Evolutionary conservation across 1,140 invertebrate genomes (phyloP).

Genomic region (Sarcophaga peregrina): DNA sequence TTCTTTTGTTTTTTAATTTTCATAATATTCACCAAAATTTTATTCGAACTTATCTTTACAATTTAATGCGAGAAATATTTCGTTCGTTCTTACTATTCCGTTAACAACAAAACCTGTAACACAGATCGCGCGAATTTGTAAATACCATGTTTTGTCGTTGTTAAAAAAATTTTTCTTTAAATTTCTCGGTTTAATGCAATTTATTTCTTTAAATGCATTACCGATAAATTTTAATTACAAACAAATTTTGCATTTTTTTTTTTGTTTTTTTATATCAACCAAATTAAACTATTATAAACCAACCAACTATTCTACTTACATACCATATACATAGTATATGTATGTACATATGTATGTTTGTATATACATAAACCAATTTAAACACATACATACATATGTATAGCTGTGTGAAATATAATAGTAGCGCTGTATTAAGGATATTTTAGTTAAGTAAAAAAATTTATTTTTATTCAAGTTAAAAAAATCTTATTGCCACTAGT

Average conservation of each 20-base stretch:
- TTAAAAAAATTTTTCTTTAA: slow-evolving; percentile 16
- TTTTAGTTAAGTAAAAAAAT: no score
- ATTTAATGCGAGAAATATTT: slow-evolving; percentile 9
- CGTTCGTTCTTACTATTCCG: slow-evolving; percentile 9
- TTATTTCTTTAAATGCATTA: slow-evolving; percentile 37
- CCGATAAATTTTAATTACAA: slow-evolving; percentile 43
- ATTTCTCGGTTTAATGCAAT: slow-evolving; percentile 24
- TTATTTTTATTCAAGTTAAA: no score
- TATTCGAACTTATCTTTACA: slow-evolving; percentile 11
- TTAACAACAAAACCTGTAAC: slow-evolving; percentile 21
- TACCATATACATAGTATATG: no score
- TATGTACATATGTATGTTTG: no score
- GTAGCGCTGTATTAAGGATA: no score
- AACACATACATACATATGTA: no score
- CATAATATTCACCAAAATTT: neutral
- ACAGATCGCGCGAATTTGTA: slow-evolving; percentile 23
- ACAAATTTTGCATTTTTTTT: slow-evolving; percentile 28
- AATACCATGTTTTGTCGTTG: neutral
- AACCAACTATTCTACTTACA: no score
- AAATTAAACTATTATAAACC: neutral
- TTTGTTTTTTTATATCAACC: no score
- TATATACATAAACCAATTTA: no score
- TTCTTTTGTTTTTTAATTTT: neutral
- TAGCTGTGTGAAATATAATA: no score
- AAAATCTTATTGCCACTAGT: no score